Base-by-base conservation (phyloP, 2,797 vertebrate species). In the Coregonus sp. region DNA sequence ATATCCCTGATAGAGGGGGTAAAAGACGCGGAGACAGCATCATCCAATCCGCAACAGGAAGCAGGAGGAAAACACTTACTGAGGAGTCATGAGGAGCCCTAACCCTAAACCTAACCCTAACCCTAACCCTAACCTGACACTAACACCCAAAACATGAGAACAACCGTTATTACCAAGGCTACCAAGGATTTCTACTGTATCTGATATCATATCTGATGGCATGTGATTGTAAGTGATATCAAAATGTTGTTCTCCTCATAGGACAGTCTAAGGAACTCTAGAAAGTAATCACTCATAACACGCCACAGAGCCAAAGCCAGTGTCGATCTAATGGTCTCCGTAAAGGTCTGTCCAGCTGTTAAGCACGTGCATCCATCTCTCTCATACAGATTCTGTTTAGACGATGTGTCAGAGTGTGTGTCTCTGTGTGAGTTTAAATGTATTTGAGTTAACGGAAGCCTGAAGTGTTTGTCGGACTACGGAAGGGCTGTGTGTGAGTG, bases 41-140 rank as follows among this genome's bases (percentile, higher is more conserved):
- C 88, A 90, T 92, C 91, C 89, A 88, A 89, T 76, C 79, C 77
- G 81, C 84, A 81, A 74, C 89, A 91, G 92, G 90, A 94, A 93
- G 85, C 87, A 80, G 84, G 73, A 90, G 76, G 88, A 82, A 85
- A 82, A 79, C 83, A 78, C 83, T 87, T 78, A 82, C 9, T 52
- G 79, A 89, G 82, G 86, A 85, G 81, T 85, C 81, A 81, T 72
- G 66, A 75, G 20, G 40, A 47, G 7, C 40, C 2, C 40, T 47
- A 47, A 47, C 40, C 40, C 37, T 40, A 25, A 25, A 25, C 25
- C 25, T 25, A 33, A 35, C 63, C 47, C 56, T 51, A 75, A 87
- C 85, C 81, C 72, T 15, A 16, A 79, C 81, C 61, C 59, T 63
- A 63, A 63, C 59, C 59, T 63, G 59, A 63, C 59, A 37, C 31